A percentile compares a stretch with the other conserved stretches of the same genome.
Evolutionary conservation across 2,113 vertebrate species (phyloP).

Genomic region (Plecturocebus donacophilus): DNA sequence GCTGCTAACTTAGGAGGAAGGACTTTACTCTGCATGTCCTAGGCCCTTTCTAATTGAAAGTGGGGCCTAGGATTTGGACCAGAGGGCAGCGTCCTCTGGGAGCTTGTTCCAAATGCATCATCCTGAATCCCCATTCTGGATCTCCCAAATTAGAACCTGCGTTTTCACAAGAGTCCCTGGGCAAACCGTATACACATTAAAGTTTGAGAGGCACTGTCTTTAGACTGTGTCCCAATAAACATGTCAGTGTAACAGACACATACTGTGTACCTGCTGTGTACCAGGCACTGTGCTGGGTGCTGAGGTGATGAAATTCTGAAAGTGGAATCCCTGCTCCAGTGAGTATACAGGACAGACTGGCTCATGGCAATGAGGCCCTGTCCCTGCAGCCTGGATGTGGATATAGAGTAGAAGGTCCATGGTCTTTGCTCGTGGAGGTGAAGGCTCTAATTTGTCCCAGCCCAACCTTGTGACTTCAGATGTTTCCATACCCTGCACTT

Average conservation of each 20-base stretch:
- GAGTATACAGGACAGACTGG: not conserved
- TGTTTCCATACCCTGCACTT: not conserved
- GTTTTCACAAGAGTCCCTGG: not conserved
- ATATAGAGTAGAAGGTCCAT: not conserved
- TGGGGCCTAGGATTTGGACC: not conserved
- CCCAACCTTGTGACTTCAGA: not conserved
- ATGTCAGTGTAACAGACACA: not conserved
- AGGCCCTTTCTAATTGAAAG: not conserved
- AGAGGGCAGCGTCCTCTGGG: too few species aligned
- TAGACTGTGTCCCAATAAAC: not conserved
- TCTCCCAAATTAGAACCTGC: not conserved
- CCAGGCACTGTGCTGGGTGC: not conserved
- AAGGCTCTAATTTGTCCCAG: not conserved
- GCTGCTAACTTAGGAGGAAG: not conserved
- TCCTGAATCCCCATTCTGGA: not conserved
- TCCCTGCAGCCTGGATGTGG: not conserved
- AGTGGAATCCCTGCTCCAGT: not conserved
- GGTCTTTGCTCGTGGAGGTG: not conserved
- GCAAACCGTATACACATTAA: not conserved
- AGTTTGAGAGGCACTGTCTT: not conserved
- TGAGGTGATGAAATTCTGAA: not conserved
- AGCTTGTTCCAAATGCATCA: not conserved
- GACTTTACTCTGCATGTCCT: not conserved
- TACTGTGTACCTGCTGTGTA: not conserved
- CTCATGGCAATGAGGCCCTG: not conserved